Percentiles rank a stretch among this genome's conserved stretches.
These are phyloP conservation scores for Megaleporinus macrocephalus DNA, from an alignment of 2,113 vertebrate species.

Conservation along the genomic window DNA sequence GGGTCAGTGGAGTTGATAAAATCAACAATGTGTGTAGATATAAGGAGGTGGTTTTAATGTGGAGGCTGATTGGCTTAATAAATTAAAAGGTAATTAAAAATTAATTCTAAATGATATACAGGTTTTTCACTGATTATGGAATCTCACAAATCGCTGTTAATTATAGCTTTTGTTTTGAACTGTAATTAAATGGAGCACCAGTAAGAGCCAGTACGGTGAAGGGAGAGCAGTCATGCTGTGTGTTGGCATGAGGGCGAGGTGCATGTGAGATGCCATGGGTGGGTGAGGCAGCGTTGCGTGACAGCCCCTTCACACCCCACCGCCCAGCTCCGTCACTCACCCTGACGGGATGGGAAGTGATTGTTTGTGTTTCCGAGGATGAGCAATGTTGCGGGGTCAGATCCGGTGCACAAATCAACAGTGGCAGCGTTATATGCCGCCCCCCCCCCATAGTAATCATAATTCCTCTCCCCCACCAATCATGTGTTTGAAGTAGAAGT, in stretches of 20 bases:
- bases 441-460: constrained; percentile 18
- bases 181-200: too few relatives aligned
- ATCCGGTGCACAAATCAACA: constrained; percentile 31
- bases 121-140: too few relatives aligned
- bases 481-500: constrained; percentile 1
- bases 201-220: constrained; percentile 3
- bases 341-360: constrained; percentile 64
- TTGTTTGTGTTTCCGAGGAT: constrained; percentile 58
- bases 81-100: too few relatives aligned
- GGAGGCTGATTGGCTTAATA: too few relatives aligned
- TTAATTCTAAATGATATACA: too few relatives aligned
- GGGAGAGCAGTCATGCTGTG: neutral
- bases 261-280: constrained; percentile 22
- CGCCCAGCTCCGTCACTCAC: constrained; percentile 33
- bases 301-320: constrained; percentile 15
- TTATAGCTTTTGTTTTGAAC: too few relatives aligned
- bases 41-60: too few relatives aligned
- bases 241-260: constrained; percentile 17
- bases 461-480: constrained; percentile 17
- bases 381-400: constrained; percentile 43
- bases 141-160: too few relatives aligned
- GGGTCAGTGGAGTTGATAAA: too few relatives aligned
- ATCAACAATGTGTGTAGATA: too few relatives aligned
- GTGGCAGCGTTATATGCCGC: constrained; percentile 13
- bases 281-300: constrained; percentile 26